These are phyloP conservation scores for Perizoma flavofasciatum DNA, from an alignment of 2,888 invertebrate genomes.

Conservation along the genomic window DNA sequence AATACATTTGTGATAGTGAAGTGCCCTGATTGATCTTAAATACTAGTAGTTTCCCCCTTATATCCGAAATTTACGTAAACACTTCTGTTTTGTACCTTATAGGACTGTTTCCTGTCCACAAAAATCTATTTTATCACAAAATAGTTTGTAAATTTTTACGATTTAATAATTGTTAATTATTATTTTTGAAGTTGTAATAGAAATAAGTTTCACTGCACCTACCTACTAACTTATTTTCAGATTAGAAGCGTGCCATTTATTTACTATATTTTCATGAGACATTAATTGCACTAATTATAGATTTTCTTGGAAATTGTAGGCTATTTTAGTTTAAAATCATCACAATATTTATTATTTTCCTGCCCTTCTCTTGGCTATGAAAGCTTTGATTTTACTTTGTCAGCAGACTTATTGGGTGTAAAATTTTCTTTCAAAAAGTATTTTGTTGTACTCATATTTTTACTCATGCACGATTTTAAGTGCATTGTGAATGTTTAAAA, in stretches of 20 bases:
- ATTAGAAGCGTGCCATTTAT: conserved; percentile 73
- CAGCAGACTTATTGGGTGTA: background rate
- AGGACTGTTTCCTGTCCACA: conserved; percentile 82
- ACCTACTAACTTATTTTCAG: conserved; percentile 65
- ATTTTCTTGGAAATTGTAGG: conserved; percentile 6
- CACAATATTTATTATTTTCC: conserved; percentile 8
- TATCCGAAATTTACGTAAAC: conserved; percentile 23
- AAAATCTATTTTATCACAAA: conserved; percentile 59
- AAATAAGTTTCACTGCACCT: conserved; percentile 49
- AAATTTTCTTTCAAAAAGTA: conserved; percentile 17
- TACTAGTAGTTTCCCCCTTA: conserved; percentile 32
- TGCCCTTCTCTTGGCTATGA: background rate
- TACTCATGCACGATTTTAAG: conserved; percentile 1
- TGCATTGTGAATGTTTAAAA: conserved; percentile 13
- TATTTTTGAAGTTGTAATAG: conserved; percentile 54
- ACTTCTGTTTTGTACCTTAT: conserved; percentile 71
- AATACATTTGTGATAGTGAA: conserved; percentile 94
- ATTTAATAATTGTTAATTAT: conserved; percentile 59
- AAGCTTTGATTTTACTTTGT: conserved; percentile 6
- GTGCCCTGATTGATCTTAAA: conserved; percentile 63
- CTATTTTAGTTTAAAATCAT: conserved; percentile 26
- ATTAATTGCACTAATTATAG: conserved; percentile 26
- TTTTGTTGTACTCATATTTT: conserved; percentile 8
- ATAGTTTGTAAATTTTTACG: conserved; percentile 67
- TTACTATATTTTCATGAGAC: conserved; percentile 44